These are phyloP conservation scores for Mohoua ochrocephala DNA, from an alignment of 2,113 vertebrate genomes.

Conservation along the genomic window DNA sequence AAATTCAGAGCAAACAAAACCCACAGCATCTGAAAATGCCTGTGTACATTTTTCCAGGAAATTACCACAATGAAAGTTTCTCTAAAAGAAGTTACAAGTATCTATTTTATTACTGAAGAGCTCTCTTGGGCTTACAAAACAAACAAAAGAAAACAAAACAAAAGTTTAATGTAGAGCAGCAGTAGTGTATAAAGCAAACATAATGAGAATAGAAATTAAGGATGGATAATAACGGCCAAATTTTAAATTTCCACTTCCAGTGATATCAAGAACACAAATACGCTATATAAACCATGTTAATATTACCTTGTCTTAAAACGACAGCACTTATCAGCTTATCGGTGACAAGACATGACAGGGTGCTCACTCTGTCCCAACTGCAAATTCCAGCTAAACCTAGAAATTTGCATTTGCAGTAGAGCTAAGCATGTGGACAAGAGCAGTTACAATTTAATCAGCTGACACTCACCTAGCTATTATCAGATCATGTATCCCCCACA, in stretches of 20 bases:
- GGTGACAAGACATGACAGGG: background rate
- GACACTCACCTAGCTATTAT: background rate
- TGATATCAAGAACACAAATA: background rate
- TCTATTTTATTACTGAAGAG: background rate
- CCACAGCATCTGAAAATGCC: background rate
- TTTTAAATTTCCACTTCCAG: background rate
- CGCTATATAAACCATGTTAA: background rate
- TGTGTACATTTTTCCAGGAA: background rate
- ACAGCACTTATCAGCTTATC: background rate
- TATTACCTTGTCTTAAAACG: background rate
- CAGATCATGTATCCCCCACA: background rate
- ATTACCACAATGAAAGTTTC: background rate
- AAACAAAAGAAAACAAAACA: rapidly evolving
- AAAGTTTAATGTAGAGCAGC: background rate
- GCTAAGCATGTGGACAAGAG: background rate
- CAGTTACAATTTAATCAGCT: background rate
- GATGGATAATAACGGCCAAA: background rate
- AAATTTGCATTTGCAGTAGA: background rate
- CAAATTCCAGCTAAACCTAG: background rate
- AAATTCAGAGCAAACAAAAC: background rate
- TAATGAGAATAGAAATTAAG: background rate
- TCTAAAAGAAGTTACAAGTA: background rate
- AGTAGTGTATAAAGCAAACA: background rate
- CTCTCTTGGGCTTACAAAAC: background rate
- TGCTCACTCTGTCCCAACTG: background rate